Percentiles rank a stretch among this genome's conserved stretches.
phyloP scores from a whole-genome alignment of 2,888 invertebrate genomes.

The Drosophila cognata region DNA sequence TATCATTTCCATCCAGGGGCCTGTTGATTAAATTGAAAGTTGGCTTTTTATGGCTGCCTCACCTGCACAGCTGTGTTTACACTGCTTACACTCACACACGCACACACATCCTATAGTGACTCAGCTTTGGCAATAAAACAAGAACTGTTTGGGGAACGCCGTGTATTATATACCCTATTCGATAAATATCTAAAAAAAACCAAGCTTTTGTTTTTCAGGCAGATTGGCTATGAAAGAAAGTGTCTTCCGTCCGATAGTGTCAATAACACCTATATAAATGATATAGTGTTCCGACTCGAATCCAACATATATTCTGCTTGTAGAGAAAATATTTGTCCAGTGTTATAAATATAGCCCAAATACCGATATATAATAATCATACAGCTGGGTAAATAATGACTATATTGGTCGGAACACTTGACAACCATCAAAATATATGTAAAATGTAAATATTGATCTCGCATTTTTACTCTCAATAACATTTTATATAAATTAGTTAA shows the following conservation, averaged over 20 bases:
- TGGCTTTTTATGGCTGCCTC: slow-evolving; percentile 10
- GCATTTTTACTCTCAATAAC: slow-evolving; percentile 32
- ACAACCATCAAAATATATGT: slow-evolving; percentile 26
- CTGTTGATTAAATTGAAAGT: slow-evolving; percentile 16
- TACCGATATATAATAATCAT: neutral
- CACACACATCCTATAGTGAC: slow-evolving; percentile 16
- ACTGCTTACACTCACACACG: slow-evolving; percentile 7
- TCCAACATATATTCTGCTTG: neutral
- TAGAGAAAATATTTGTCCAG: neutral
- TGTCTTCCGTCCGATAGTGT: neutral
- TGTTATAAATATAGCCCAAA: neutral
- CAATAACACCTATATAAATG: neutral
- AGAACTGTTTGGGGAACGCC: neutral
- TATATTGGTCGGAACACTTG: neutral
- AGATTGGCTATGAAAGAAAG: neutral
- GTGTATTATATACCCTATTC: neutral
- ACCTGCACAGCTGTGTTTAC: slow-evolving; percentile 10
- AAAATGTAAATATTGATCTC: slow-evolving; percentile 37
- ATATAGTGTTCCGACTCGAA: neutral
- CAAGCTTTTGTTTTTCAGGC: neutral
- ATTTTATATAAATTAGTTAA: slow-evolving; percentile 35
- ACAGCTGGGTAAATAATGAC: neutral
- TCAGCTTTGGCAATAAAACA: slow-evolving; percentile 12
- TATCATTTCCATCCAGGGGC: neutral
- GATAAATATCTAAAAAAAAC: neutral